These are phyloP conservation scores for Meiosimyza platycephala DNA, from an alignment of 2,888 invertebrate genomes.

Conservation along the genomic window DNA sequence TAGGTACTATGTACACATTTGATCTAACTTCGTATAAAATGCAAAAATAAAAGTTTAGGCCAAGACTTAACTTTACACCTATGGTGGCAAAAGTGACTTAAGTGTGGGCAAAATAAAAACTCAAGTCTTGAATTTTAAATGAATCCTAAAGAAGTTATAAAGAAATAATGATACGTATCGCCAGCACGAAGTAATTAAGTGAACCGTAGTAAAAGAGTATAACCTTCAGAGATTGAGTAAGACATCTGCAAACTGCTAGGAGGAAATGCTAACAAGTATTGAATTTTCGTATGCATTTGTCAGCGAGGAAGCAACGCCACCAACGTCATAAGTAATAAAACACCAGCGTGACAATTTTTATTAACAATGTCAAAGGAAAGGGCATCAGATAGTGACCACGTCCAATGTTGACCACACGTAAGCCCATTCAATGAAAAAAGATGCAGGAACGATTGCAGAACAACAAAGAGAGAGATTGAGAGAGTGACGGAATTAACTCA, in stretches of 20 bases:
- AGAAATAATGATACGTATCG: background rate
- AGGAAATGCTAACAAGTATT: too few species aligned
- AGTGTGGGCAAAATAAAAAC: background rate
- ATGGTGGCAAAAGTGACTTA: background rate
- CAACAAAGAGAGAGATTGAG: background rate
- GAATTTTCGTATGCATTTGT: too few species aligned
- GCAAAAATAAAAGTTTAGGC: too few species aligned
- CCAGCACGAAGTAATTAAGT: slow-evolving; percentile 2
- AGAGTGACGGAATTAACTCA: background rate
- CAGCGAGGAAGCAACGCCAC: too few species aligned
- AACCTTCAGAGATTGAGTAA: background rate
- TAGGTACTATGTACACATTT: too few species aligned
- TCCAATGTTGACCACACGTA: slow-evolving; percentile 23
- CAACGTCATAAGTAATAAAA: slow-evolving; percentile 13
- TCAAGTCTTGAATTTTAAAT: background rate
- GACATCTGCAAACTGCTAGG: too few species aligned
- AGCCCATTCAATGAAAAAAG: background rate
- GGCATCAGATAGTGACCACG: slow-evolving; percentile 3
- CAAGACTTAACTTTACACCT: background rate
- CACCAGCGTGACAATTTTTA: slow-evolving; percentile 29
- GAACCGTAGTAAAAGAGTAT: background rate
- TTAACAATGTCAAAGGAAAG: background rate
- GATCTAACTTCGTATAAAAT: too few species aligned
- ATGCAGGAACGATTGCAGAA: background rate
- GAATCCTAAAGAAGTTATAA: too few species aligned